phyloP scores from a whole-genome alignment of 2,888 invertebrate species.

The Euplexia lucipara region DNA sequence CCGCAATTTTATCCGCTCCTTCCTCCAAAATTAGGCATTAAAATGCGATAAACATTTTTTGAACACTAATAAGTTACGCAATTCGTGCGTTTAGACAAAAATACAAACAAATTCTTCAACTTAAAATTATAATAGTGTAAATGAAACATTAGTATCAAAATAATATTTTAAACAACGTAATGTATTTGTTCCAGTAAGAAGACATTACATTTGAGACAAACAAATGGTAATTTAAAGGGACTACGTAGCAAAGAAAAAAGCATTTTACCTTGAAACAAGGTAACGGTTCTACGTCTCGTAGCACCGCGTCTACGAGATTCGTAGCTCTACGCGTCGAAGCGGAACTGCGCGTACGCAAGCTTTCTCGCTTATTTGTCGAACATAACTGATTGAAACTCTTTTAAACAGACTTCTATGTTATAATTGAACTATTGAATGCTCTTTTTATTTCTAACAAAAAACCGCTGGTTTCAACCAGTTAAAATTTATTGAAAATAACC shows the following conservation, averaged over 20 bases:
- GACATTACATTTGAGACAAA: background rate
- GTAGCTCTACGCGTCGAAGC: conserved; percentile 79
- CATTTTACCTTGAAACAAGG: conserved; percentile 15
- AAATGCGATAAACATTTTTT: no score
- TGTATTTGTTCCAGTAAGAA: background rate
- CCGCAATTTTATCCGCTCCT: no score
- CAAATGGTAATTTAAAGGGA: background rate
- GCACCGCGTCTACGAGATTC: conserved; percentile 80
- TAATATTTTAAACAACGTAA: background rate
- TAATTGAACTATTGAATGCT: conserved; percentile 53
- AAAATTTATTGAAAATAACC: conserved; percentile 25
- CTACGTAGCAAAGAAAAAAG: conserved; percentile 13
- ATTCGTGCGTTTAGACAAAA: no score
- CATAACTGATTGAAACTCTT: conserved; percentile 49
- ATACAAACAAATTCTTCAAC: no score
- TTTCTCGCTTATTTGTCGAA: conserved; percentile 67
- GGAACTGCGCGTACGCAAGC: conserved; percentile 68
- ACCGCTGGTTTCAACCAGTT: conserved; percentile 20
- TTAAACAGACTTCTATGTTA: conserved; percentile 46
- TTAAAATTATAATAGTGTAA: no score
- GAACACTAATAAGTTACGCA: no score
- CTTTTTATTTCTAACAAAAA: conserved; percentile 39
- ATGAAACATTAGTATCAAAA: background rate
- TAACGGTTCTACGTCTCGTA: conserved; percentile 66
- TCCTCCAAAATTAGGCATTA: no score